Base-by-base conservation (phyloP, 1,140 invertebrate genomes). In the Argopecten irradians region DNA sequence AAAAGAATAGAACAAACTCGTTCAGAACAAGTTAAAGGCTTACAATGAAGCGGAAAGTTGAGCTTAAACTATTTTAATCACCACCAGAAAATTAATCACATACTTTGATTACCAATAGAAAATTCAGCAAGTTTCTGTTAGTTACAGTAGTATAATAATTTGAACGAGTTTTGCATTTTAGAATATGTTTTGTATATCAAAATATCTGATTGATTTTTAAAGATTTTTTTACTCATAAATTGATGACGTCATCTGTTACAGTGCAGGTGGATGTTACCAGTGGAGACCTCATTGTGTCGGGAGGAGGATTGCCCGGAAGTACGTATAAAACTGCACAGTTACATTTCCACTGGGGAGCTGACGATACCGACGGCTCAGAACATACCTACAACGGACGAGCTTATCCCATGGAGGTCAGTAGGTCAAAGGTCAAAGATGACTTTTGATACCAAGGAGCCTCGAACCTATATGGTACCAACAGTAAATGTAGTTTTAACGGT, bases 381-480 rank as follows among this genome's bases (percentile, higher is more conserved):
- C 35, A 96, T 95, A 1, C 95, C 96, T 84, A 99, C 3, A 97
- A 99, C 94, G 98, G 98, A 8, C 96, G 97, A 90, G 96, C 97
- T 22, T 99, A 97, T 95, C 97, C 98, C 16, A 98, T 97, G 71
- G 98, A 99, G 96, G 97, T 98, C 94, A 95, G 22, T 16, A 16
- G 0, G 36, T 46, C 14, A 46, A 46, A 46, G 9, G 43, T 46
- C 43, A 71, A 71, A 28, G 55, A n/a, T 71, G n/a, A n/a, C n/a
- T n/a, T n/a, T n/a, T n/a, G n/a, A n/a, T n/a, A n/a, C n/a, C n/a
- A n/a, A n/a, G n/a, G n/a, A n/a, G n/a, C n/a, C n/a, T n/a, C n/a
- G n/a, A n/a, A n/a, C n/a, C n/a, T n/a, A n/a, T n/a, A n/a, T n/a
- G n/a, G n/a, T n/a, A n/a, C n/a, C n/a, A n/a, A n/a, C n/a, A n/a